phyloP scores from a whole-genome alignment of 2,888 invertebrate genomes.

The Chorisops tibialis region DNA sequence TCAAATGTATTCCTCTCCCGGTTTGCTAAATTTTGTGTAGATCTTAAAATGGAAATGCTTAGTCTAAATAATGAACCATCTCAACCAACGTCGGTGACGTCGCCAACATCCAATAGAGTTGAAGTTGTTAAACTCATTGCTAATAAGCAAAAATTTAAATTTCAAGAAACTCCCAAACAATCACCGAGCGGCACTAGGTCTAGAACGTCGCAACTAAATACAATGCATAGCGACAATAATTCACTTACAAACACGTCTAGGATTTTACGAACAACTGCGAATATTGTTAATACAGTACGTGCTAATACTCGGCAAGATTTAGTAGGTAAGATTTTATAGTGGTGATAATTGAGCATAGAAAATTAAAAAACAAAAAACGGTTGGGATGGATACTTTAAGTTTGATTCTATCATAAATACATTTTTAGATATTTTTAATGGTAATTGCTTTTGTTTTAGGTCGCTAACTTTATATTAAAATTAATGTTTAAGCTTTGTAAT shows the following conservation, averaged over 20 bases:
- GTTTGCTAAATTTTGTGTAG: constrained; percentile 36
- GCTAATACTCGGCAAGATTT: not conserved
- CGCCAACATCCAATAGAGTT: constrained; percentile 12
- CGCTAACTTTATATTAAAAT: too few species aligned
- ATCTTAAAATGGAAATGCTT: constrained; percentile 30
- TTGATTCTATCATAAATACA: too few species aligned
- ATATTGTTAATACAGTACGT: too few species aligned
- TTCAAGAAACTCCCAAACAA: not conserved
- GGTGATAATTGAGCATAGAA: not conserved
- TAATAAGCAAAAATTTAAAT: not conserved
- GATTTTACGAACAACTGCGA: not conserved
- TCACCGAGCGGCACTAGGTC: not conserved
- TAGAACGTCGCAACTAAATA: not conserved
- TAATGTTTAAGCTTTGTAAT: too few species aligned
- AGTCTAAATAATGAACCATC: constrained; percentile 10
- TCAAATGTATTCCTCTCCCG: constrained; percentile 37
- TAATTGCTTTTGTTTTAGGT: too few species aligned
- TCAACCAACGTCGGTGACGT: not conserved
- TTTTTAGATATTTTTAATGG: too few species aligned
- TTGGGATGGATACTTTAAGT: too few species aligned
- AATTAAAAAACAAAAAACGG: too few species aligned
- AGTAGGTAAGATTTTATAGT: constrained; percentile 1
- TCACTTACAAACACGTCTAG: not conserved
- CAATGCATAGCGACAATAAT: not conserved
- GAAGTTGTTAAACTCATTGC: constrained; percentile 2